A percentile compares a stretch with the other conserved stretches of the same genome.
phyloP scores from a whole-genome alignment of 2,797 vertebrate genomes.

The Sebastolobus altivelis region DNA sequence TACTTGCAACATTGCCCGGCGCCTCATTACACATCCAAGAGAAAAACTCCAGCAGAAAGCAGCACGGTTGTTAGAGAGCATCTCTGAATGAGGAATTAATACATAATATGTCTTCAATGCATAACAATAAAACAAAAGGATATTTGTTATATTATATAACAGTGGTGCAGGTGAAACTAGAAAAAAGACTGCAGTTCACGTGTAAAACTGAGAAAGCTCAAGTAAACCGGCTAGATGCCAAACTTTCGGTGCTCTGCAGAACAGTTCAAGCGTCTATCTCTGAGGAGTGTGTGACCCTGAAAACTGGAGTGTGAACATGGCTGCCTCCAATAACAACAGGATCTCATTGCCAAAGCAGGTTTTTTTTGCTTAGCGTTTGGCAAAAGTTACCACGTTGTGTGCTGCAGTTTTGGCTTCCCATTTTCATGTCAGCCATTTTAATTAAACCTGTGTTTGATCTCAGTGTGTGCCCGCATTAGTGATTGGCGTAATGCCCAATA shows the following conservation, averaged over 20 bases:
- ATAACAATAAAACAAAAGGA: background rate
- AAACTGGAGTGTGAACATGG: conserved; percentile 57
- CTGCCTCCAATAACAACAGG: conserved; percentile 55
- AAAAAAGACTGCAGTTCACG: conserved; percentile 12
- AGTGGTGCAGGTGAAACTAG: background rate
- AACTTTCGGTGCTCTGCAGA: conserved; percentile 34
- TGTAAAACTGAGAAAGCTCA: conserved; percentile 23
- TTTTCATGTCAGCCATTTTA: conserved; percentile 70
- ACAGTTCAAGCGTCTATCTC: conserved; percentile 38
- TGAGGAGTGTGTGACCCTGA: conserved; percentile 64
- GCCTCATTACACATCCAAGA: conserved; percentile 5
- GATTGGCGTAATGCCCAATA: conserved; percentile 61
- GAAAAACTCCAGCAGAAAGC: background rate
- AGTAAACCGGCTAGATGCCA: conserved; percentile 36
- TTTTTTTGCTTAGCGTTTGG: conserved; percentile 54
- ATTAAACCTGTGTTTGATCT: conserved; percentile 72
- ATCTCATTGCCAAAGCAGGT: conserved; percentile 46
- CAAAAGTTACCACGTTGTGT: conserved; percentile 38
- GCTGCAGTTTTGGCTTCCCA: conserved; percentile 38
- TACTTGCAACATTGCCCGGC: conserved; percentile 11
- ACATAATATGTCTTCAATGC: background rate
- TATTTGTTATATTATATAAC: too few relatives aligned
- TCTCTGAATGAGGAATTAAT: background rate
- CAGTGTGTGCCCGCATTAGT: conserved; percentile 56
- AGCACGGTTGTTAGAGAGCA: background rate